Base-by-base conservation (phyloP, 30 jellyfish, hydroid and myxozoan genomes). In the Rhopilema esculentum region DNA sequence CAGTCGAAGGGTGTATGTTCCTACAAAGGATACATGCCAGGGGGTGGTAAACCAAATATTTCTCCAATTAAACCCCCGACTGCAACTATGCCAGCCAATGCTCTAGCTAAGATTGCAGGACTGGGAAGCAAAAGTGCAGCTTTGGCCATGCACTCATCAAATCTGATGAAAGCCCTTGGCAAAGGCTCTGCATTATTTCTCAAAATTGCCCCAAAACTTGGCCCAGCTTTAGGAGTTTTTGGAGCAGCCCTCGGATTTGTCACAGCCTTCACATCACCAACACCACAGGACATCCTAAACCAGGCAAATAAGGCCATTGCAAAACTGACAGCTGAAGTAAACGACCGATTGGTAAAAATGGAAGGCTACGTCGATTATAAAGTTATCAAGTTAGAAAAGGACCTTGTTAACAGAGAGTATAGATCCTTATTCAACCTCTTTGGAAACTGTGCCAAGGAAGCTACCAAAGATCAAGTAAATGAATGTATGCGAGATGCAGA, bases 281-380 rank as follows among this genome's bases (percentile, higher is more conserved):
- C 88, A 1, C 77, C 91, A 23, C 73, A 66, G 26, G 91, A 82
- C 50, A 68, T 68, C 24, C 27, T 82, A 23, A 19, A 66, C 20
- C 71, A 69, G 25, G 69, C 88, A 68, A 82, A 82, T 50, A 66
- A 66, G 31, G 91, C 91, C 8, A 82, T 82, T 32, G 72, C 75
- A 29, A 82, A 82, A 53, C 91, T 82, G 22, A 82, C 84, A 66
- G 24, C 27, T 19, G 91, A 82, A 82, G 91, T 82, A 21, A 82
- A 82, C 25, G 77, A 82, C 32, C 66, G 80, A 21, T 50, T 82
- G 25, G 71, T 1, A 1, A 49, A 68, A 25, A 82, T 82, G 91
- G 49, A 82, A 66, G 91, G 69, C 12, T 82, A 82, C 28, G 57
- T 69, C n/a, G 91, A 82, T 49, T 1, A 19, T 30, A 66, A 19